Conservation (phyloP, 2,888 invertebrate genomes). For the Rosalia funebris region DNA sequence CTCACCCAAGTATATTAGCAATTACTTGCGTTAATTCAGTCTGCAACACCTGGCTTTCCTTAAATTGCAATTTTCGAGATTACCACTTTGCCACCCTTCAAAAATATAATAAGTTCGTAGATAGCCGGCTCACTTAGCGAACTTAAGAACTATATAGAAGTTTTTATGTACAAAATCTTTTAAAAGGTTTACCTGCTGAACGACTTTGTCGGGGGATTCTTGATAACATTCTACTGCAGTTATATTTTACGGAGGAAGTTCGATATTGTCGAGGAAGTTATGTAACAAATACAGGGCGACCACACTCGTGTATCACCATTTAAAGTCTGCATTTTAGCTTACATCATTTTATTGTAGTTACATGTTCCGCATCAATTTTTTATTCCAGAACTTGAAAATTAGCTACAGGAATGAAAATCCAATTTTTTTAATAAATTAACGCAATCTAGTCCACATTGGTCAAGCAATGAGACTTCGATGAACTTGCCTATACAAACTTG, state of each 20-base stretch:
- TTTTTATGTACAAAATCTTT: background rate
- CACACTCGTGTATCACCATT: too few relatives aligned
- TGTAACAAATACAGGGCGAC: too few relatives aligned
- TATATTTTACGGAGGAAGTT: background rate
- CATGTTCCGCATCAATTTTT: too few relatives aligned
- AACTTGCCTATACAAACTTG: too few relatives aligned
- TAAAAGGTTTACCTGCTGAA: background rate
- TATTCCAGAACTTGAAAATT: too few relatives aligned
- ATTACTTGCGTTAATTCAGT: conserved; percentile 64
- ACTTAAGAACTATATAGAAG: conserved; percentile 6
- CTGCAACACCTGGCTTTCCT: conserved; percentile 61
- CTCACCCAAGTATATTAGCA: conserved; percentile 63
- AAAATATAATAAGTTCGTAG: conserved; percentile 38
- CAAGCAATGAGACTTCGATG: too few relatives aligned
- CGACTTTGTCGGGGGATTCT: background rate
- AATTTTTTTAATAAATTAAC: too few relatives aligned
- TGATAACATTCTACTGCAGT: background rate
- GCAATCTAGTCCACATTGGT: too few relatives aligned
- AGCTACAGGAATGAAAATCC: too few relatives aligned
- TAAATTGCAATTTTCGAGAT: conserved; percentile 57
- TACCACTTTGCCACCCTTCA: conserved; percentile 48
- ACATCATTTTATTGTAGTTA: too few relatives aligned
- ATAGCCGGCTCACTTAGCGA: conserved; percentile 4
- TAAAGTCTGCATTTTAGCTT: too few relatives aligned
- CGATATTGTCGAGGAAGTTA: too few relatives aligned